Base-by-base conservation (phyloP, 2,797 vertebrate genomes). In the Phoxinus dragarum region DNA sequence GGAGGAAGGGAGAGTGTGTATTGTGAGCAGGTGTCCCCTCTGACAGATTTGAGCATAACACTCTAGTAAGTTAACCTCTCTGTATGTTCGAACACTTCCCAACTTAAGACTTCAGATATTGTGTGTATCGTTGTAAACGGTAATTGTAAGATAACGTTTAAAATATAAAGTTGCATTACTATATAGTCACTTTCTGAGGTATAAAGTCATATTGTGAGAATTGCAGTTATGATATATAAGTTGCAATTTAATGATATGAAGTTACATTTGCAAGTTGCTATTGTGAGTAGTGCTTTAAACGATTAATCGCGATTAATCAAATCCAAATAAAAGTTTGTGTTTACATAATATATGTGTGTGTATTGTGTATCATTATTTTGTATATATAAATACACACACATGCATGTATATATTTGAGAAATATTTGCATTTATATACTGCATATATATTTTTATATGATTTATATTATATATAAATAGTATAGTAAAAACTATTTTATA, bases 11-110 rank as follows among this genome's bases (percentile, higher is more conserved):
- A 49, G 69, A 56, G 44, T 52, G 19, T 80, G 74, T 69, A 14
- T 80, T 76, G 47, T 59, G 47, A 44, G 64, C 89, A 90, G 73
- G 72, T 88, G 85, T 86, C 80, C 78, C 42, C 68, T 82, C 38
- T 34, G 72, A 80, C 34, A 16, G 73, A 74, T 66, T 78, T 34
- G 40, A 78, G 77, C 78, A 31, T 47, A 12, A 49, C 27, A 64
- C 42, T 21, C 52, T 44, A 5, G 8, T 49, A 66, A 5, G 52
- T 82, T 80, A 72, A 72, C n/a, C 40, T 40, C 4, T 27, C 40
- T 69, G 6, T 36, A 3, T 38, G 3, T 19, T 36, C 40, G 23
- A 9, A 76, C 36, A 6, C 21, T 8, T 38, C 14, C 21, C n/a
- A 76, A 40, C 52, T 76, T 77, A 77, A 77, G 21, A 16, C 52